phyloP scores from a whole-genome alignment of 2,797 vertebrate species.

The Protonibea diacanthus region DNA sequence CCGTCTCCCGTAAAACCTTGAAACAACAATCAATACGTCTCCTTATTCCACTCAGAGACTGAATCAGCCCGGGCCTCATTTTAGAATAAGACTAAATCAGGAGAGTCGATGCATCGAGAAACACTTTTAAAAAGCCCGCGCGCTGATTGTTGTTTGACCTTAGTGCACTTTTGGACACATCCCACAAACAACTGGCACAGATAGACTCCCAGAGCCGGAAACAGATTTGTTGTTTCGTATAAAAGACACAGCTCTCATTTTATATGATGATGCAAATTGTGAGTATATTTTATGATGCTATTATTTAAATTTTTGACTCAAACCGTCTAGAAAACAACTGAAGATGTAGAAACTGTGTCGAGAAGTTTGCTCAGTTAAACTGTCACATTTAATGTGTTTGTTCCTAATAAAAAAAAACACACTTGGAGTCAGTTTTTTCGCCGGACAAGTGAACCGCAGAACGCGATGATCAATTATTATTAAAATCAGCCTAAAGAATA shows the following conservation, averaged over 20 bases:
- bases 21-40: slow-evolving; percentile 74
- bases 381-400: slow-evolving; percentile 49
- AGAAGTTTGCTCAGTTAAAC: slow-evolving; percentile 42
- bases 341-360: neutral
- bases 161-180: slow-evolving; percentile 11
- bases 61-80: slow-evolving; percentile 53
- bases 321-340: neutral
- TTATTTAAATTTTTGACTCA: neutral
- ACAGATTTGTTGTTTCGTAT: neutral
- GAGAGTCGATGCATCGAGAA: slow-evolving; percentile 31
- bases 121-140: slow-evolving; percentile 22
- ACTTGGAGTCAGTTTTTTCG: too few species aligned
- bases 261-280: neutral
- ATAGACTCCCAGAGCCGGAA: neutral
- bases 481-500: too few species aligned
- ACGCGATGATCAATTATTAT: too few species aligned
- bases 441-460: too few species aligned
- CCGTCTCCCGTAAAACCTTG: slow-evolving; percentile 69
- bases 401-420: too few species aligned
- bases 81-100: slow-evolving; percentile 61
- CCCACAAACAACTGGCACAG: neutral
- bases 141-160: slow-evolving; percentile 50
- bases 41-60: slow-evolving; percentile 55
- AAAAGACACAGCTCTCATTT: neutral
- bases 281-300: neutral